Conservation (phyloP, 2,888 invertebrate species). For the Spisula solida region DNA sequence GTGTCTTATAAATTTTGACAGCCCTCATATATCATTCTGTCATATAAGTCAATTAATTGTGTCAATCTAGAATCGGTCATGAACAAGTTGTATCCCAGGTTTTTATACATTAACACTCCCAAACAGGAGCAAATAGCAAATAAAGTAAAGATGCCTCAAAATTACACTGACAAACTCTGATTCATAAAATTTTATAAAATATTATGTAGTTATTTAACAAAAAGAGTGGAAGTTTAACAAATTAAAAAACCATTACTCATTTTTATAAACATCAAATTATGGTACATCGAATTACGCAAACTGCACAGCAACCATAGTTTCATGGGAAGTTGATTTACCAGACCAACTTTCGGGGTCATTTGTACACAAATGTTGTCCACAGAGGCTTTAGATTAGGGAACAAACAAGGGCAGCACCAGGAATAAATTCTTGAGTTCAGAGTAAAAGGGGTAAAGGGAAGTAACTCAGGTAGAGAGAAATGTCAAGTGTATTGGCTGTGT, state of each 20-base stretch:
- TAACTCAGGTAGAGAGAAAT: not conserved
- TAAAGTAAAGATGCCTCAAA: not conserved
- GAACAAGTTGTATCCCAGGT: not conserved
- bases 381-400: too few relatives aligned
- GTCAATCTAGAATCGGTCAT: constrained; percentile 22
- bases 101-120: constrained; percentile 11
- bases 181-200: not conserved
- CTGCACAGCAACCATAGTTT: too few relatives aligned
- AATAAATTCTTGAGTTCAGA: too few relatives aligned
- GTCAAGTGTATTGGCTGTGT: constrained; percentile 1
- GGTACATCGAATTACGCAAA: too few relatives aligned
- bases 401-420: too few relatives aligned
- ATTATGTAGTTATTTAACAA: not conserved
- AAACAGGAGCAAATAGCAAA: not conserved
- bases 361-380: too few relatives aligned
- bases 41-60: constrained; percentile 19
- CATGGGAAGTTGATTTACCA: too few relatives aligned
- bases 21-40: constrained; percentile 3
- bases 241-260: not conserved
- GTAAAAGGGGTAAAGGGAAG: not conserved
- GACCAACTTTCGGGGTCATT: too few relatives aligned
- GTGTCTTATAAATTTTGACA: constrained; percentile 19
- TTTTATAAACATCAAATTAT: not conserved
- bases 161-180: not conserved
- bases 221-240: not conserved